phyloP scores from a whole-genome alignment of 1,140 invertebrate species.

The Drosophila mayri region DNA sequence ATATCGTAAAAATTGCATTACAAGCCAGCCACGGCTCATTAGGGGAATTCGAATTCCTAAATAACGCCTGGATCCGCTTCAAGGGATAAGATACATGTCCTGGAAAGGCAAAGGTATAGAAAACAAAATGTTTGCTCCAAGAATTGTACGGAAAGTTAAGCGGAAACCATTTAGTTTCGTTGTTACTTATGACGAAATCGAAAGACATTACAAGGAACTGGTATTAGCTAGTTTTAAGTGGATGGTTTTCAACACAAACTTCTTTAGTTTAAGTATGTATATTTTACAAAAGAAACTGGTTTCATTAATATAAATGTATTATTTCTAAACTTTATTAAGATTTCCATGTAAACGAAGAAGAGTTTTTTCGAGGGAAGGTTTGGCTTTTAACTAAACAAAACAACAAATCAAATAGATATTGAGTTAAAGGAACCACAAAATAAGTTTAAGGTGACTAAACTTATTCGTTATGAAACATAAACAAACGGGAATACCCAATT shows the following conservation, averaged over 20 bases:
- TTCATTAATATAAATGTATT: not conserved
- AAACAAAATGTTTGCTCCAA: not conserved
- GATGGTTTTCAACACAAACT: not conserved
- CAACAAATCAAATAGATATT: not conserved
- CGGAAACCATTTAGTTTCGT: not conserved
- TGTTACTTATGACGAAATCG: not conserved
- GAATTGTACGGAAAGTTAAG: not conserved
- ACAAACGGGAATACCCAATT: not conserved
- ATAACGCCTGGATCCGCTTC: constrained; percentile 3
- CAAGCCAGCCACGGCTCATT: constrained; percentile 51
- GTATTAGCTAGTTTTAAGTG: not conserved
- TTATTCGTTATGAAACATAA: not conserved
- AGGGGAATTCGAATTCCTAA: constrained; percentile 59
- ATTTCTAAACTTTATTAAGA: not conserved
- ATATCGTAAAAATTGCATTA: constrained; percentile 77
- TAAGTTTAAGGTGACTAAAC: not conserved
- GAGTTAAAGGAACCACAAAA: not conserved
- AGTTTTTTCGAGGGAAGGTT: too few relatives aligned
- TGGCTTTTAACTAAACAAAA: not conserved
- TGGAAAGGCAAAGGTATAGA: not conserved
- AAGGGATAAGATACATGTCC: constrained; percentile 15
- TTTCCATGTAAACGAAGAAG: not conserved
- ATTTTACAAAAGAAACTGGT: not conserved
- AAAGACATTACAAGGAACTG: not conserved
- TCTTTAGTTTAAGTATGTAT: not conserved